These are phyloP conservation scores for Hypolimnas misippus DNA, from an alignment of 2,888 invertebrate genomes.

Conservation along the genomic window DNA sequence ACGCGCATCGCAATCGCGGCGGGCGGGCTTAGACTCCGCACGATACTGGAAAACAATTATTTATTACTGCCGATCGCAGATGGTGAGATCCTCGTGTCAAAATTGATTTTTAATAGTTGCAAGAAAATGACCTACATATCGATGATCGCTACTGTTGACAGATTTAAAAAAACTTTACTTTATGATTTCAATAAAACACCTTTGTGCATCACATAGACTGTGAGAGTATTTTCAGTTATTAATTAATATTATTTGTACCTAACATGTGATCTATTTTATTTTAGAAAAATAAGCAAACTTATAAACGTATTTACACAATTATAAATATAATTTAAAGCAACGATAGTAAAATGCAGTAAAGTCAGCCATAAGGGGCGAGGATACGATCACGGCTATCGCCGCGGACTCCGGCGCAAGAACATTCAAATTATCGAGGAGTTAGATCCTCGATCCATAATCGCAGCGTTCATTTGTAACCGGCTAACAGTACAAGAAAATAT, in stretches of 20 bases:
- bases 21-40: constrained; percentile 59
- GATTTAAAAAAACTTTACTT: neutral
- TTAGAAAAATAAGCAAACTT: neutral
- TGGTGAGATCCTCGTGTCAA: constrained; percentile 16
- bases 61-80: constrained; percentile 43
- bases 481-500: constrained; percentile 81
- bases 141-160: constrained; percentile 2
- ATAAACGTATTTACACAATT: too few species aligned
- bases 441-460: constrained; percentile 80
- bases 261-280: neutral
- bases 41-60: constrained; percentile 50
- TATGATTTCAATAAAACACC: neutral
- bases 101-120: constrained; percentile 4
- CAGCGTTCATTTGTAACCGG: constrained; percentile 80
- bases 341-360: constrained; percentile 38
- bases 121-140: constrained; percentile 3
- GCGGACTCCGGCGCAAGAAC: constrained; percentile 64
- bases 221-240: neutral
- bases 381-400: constrained; percentile 72
- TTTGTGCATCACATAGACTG: neutral
- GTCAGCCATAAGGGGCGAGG: constrained; percentile 73
- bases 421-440: constrained; percentile 80
- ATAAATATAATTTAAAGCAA: constrained; percentile 8
- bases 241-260: neutral
- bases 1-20: constrained; percentile 68